Base-by-base conservation (phyloP, 2,113 vertebrate genomes). In the Cottus gobio region DNA sequence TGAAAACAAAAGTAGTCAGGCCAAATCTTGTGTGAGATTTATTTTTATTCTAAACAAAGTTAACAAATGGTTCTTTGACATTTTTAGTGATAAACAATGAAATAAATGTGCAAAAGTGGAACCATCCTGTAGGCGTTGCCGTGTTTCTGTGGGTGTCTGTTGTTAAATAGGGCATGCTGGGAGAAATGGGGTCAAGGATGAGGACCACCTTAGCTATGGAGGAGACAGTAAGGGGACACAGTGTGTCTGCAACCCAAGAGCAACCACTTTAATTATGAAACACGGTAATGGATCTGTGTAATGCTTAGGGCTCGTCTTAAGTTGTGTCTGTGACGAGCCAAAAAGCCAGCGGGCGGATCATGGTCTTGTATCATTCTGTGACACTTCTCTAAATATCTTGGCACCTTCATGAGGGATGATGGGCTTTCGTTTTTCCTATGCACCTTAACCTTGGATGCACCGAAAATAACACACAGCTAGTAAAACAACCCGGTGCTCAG, bases 221-320 rank as follows among this genome's bases (percentile, higher is more conserved):
- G 26, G 37, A 78, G 71, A 62, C 77, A 79, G 83, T 72, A 84
- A 67, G 39, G 39, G 64, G 61, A 90, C 61, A 84, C 39, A n/a
- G 61, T 26, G 61, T 30, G 48, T 85, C 52, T 85, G 87, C 71
- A 94, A 92, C 82, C 72, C 8, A 61, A 91, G 79, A 85, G 65
- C 77, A 24, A 5, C 76, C 34, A 69, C 77, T 82, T 92, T 72
- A 85, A 90, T 93, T 90, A 92, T 92, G 84, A 90, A 93, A 93
- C 81, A 52, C 58, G 11, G 82, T 74, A 90, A 79, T 48, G 15
- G 67, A 87, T 87, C 78, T 50, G 70, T 58, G 86, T 60, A 81
- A 85, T 3, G 62, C 61, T 56, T 46, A 71, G 50, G 61, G 50
- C 24, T 58, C 28, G 1, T 83, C 79, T 77, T n/a, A 37, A n/a